Base-by-base conservation (phyloP, 2,113 vertebrate genomes). In the Vanacampus margaritifer region DNA sequence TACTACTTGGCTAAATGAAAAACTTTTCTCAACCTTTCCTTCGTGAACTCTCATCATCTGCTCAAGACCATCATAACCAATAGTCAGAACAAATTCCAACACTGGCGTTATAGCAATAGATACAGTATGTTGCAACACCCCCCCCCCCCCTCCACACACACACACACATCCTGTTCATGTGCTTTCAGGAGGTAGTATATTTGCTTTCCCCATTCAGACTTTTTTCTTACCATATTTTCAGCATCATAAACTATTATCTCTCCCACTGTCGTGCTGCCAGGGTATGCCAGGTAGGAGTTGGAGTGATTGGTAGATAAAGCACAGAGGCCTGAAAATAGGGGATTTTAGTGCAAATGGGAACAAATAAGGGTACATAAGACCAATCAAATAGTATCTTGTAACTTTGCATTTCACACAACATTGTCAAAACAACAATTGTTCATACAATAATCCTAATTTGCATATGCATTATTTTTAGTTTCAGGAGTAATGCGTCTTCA, bases 211-310 rank as follows among this genome's bases (percentile, higher is more conserved):
- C 10, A 36, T 46, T 50, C 32, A n/a, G 43, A 26, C 3, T 2
- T 74, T 26, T 32, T 36, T 14, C 94, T 92, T 86, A 98, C 96
- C 94, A 97, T 88, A 87, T 86, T 91, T 80, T 94, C 94, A 89
- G 94, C 93, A 13, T 97, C 95, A 8, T 95, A 96, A 72, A 98
- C 88, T 3, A 90, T 87, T 36, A 96, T 93, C 90, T 96, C 95
- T 24, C 96, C 96, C 1, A 92, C 90, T 26, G 90, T 92, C 66
- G 87, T 85, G 3, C 94, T 96, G 80, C 94, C 94, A 2, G 95
- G 96, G 67, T 96, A 97, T 11, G 94, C 94, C 91, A 98, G 85
- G 89, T 94, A 98, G 23, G 95, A 97, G 87, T 94, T 95, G 91
- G 93, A 93, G 90, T 95, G 94, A 85, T 93, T 94, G 85, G 92